Percentiles rank a stretch among this genome's conserved stretches.
phyloP scores from a whole-genome alignment of 2,888 invertebrate genomes.

The Anoplius nigerrimus region DNA sequence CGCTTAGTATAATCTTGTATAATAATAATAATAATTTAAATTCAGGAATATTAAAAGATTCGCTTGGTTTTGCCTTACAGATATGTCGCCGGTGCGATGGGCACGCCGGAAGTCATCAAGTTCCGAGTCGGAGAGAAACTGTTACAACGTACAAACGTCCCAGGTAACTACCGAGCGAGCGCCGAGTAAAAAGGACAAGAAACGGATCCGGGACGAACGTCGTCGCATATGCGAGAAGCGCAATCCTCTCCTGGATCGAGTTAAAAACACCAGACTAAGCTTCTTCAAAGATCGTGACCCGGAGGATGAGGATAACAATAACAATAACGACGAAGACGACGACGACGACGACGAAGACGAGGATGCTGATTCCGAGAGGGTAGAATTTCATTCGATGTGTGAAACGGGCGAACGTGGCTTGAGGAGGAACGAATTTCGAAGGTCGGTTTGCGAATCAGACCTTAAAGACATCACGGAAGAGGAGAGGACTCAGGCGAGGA shows the following conservation, averaged over 20 bases:
- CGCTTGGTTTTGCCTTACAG: constrained; percentile 70
- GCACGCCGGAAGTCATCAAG: constrained; percentile 79
- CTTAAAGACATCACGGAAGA: constrained; percentile 63
- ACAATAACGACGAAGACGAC: constrained; percentile 38
- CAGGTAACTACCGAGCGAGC: constrained; percentile 75
- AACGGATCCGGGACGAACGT: constrained; percentile 74
- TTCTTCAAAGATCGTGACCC: constrained; percentile 77
- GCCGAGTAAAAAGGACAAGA: constrained; percentile 78
- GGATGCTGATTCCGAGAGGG: constrained; percentile 50
- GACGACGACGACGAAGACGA: constrained; percentile 48
- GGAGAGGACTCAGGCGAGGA: constrained; percentile 59
- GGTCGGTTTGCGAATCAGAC: constrained; percentile 68
- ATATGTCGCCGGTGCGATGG: constrained; percentile 81
- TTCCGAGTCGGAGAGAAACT: constrained; percentile 81
- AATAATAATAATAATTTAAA: no score
- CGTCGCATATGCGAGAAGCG: constrained; percentile 79
- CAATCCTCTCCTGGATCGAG: constrained; percentile 83
- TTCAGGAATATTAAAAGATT: background rate
- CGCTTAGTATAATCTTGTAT: no score
- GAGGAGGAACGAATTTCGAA: constrained; percentile 61
- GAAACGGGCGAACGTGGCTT: constrained; percentile 56
- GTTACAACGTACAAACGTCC: constrained; percentile 80
- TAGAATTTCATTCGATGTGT: constrained; percentile 64
- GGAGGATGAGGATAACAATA: constrained; percentile 45
- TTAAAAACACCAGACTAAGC: constrained; percentile 83